Conservation (phyloP, 1,140 invertebrate genomes). For the Drosophila parabipectinata region DNA sequence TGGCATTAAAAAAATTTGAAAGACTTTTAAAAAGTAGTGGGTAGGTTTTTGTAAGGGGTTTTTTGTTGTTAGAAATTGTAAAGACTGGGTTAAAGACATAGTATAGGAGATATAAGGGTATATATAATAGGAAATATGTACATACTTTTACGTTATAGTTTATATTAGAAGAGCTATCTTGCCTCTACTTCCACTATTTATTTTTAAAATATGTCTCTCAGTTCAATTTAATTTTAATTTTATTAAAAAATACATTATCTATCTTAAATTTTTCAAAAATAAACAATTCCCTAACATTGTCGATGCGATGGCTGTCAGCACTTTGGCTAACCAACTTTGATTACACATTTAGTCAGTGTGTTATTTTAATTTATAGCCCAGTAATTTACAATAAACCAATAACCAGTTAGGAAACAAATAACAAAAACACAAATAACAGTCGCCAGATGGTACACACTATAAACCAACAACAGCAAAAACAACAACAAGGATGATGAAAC, state of each 20-base stretch:
- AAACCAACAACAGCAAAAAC: background rate
- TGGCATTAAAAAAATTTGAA: background rate
- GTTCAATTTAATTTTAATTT: background rate
- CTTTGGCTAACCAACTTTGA: slow-evolving; percentile 47
- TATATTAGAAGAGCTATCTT: too few species aligned
- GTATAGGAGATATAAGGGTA: too few species aligned
- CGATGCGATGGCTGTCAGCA: slow-evolving; percentile 13
- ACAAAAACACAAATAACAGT: slow-evolving; percentile 36
- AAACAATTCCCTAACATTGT: background rate
- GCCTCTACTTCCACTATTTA: too few species aligned
- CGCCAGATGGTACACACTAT: slow-evolving; percentile 27
- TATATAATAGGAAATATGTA: too few species aligned
- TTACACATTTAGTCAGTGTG: slow-evolving; percentile 72
- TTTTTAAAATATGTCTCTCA: too few species aligned
- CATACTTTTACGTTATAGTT: too few species aligned
- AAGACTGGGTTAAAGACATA: too few species aligned
- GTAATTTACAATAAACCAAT: slow-evolving; percentile 76
- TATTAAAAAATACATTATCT: slow-evolving; percentile 1
- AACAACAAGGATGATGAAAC: slow-evolving; percentile 9
- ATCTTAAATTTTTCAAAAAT: slow-evolving; percentile 7
- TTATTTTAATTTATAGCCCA: slow-evolving; percentile 75
- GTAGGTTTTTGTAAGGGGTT: too few species aligned
- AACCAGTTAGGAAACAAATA: slow-evolving; percentile 33
- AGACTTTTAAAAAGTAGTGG: too few species aligned
- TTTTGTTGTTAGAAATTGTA: too few species aligned